A percentile compares a stretch with the other conserved stretches of the same genome.
phyloP scores from a whole-genome alignment of 2,797 vertebrate species.

The Crocidura indochinensis region DNA sequence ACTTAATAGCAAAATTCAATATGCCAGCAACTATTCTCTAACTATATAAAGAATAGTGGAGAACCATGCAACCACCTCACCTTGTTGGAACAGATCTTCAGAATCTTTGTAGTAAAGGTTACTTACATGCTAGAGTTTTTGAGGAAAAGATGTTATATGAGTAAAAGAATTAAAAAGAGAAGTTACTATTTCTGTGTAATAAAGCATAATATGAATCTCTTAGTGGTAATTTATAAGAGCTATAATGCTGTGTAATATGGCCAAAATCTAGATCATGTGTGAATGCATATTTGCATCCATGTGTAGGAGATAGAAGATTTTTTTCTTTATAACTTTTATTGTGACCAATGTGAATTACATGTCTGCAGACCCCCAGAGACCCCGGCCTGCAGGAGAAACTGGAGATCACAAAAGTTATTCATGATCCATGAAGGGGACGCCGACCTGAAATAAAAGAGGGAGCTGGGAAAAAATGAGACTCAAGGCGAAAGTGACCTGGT shows the following conservation, averaged over 20 bases:
- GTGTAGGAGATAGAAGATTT: background rate
- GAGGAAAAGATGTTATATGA: constrained; percentile 9
- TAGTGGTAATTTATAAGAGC: background rate
- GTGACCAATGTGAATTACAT: too few species aligned
- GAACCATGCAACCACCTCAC: background rate
- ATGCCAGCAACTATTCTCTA: background rate
- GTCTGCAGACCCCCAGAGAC: too few species aligned
- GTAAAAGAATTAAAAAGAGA: constrained; percentile 25
- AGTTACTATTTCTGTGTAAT: background rate
- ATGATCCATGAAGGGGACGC: too few species aligned
- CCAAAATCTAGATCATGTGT: background rate
- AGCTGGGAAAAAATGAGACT: too few species aligned
- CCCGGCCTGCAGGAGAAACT: too few species aligned
- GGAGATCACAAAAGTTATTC: too few species aligned
- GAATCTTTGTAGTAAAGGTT: background rate
- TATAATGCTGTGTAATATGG: background rate
- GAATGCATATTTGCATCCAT: background rate
- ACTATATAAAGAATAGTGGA: background rate
- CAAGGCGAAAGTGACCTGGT: too few species aligned
- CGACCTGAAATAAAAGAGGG: too few species aligned
- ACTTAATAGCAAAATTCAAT: background rate
- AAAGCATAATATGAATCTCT: background rate
- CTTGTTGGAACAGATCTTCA: background rate
- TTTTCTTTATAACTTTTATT: too few species aligned
- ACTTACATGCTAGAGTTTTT: background rate